A percentile compares a stretch with the other conserved stretches of the same genome.
Conservation (phyloP, 2,888 invertebrate genomes). For the Strigamia maritima region DNA sequence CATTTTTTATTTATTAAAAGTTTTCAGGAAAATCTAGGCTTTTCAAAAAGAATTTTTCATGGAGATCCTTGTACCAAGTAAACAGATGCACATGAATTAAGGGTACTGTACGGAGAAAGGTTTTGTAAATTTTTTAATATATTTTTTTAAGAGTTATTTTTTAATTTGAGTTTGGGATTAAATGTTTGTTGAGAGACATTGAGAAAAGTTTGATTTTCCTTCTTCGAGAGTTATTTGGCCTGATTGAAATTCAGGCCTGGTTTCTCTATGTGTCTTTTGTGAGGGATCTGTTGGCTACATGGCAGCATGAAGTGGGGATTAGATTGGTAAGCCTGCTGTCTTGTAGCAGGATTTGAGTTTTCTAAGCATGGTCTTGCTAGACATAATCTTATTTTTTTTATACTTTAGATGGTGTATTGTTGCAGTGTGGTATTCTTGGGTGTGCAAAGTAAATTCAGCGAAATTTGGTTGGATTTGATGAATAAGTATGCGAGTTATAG, state of each 20-base stretch:
- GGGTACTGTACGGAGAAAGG: background rate
- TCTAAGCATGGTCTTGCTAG: background rate
- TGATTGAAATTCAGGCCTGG: conserved; percentile 21
- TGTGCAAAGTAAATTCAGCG: background rate
- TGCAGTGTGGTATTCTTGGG: background rate
- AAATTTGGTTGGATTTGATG: background rate
- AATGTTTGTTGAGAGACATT: background rate
- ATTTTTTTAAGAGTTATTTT: background rate
- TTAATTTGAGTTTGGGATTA: background rate
- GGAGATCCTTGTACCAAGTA: background rate
- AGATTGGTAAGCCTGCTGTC: conserved; percentile 17
- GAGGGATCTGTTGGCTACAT: conserved; percentile 1
- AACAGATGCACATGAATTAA: background rate
- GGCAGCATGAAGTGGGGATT: conserved; percentile 21
- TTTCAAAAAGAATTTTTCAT: conserved; percentile 6
- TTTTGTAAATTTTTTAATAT: background rate
- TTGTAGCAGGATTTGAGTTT: conserved; percentile 22
- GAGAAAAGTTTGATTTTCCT: conserved; percentile 5
- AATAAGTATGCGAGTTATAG: background rate
- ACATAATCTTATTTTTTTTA: conserved; percentile 20
- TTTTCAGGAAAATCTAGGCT: background rate
- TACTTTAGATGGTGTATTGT: background rate
- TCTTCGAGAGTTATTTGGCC: background rate
- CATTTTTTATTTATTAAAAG: conserved; percentile 23
- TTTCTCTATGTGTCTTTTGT: conserved; percentile 21